Conservation (phyloP, 2,113 vertebrate species). For the Pimephales promelas region DNA sequence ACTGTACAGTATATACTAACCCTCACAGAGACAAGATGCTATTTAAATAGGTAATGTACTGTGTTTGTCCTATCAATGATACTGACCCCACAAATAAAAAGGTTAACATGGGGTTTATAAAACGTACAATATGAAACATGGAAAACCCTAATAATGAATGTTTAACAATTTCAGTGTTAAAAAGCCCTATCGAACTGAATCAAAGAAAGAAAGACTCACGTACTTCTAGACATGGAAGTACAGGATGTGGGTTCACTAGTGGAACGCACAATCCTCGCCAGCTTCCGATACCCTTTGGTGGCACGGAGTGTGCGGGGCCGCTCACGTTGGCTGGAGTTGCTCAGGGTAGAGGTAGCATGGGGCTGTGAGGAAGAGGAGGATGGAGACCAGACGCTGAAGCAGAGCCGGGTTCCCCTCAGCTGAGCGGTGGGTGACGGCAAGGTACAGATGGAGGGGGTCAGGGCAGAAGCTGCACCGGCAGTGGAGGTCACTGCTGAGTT, state of each 20-base stretch:
- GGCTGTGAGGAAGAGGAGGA: slow-evolving; percentile 66
- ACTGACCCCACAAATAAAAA: not conserved
- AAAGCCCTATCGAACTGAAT: not conserved
- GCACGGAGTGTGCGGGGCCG: slow-evolving; percentile 64
- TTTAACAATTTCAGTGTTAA: not conserved
- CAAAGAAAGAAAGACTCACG: slow-evolving; percentile 41
- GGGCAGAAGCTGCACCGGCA: not conserved
- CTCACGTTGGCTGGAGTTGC: slow-evolving; percentile 59
- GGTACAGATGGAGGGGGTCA: slow-evolving; percentile 52
- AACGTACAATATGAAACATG: not conserved
- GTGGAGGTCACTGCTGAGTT: slow-evolving; percentile 30
- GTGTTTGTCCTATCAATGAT: not conserved
- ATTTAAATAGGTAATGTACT: not conserved
- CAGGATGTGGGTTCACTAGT: slow-evolving; percentile 90
- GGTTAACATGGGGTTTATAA: not conserved
- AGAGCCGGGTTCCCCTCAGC: slow-evolving; percentile 77
- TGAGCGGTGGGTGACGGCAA: slow-evolving; percentile 69
- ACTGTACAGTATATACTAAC: not conserved
- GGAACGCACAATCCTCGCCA: slow-evolving; percentile 84
- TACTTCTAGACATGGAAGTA: slow-evolving; percentile 79
- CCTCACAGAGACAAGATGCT: not conserved
- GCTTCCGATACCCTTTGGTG: slow-evolving; percentile 63
- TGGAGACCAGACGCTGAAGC: slow-evolving; percentile 79
- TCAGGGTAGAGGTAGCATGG: slow-evolving; percentile 67
- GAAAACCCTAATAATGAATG: not conserved